phyloP scores from a whole-genome alignment of 2,888 invertebrate genomes.

The Clanis bilineata region DNA sequence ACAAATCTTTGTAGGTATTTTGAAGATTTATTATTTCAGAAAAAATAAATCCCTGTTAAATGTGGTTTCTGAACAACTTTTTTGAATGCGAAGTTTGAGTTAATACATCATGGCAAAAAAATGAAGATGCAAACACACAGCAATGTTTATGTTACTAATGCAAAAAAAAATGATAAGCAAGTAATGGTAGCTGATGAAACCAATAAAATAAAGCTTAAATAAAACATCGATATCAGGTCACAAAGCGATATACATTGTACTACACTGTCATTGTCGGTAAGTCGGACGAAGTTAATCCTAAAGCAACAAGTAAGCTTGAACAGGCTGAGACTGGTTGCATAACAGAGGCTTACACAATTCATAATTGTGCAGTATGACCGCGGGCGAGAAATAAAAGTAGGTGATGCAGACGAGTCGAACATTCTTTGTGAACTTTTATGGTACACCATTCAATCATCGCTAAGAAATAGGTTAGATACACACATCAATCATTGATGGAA shows the following conservation, averaged over 20 bases:
- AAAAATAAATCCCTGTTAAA: too few relatives aligned
- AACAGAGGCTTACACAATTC: neutral
- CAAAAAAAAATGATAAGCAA: too few relatives aligned
- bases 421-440: neutral
- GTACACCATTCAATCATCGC: neutral
- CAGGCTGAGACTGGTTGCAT: neutral
- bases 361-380: neutral
- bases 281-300: neutral
- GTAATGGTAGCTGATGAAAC: too few relatives aligned
- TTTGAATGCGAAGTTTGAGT: too few relatives aligned
- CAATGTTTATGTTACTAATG: too few relatives aligned
- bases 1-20: too few relatives aligned
- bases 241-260: neutral
- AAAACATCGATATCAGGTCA: neutral
- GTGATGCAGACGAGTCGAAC: neutral
- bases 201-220: neutral
- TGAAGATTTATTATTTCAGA: too few relatives aligned
- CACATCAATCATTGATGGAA: neutral
- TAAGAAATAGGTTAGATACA: neutral
- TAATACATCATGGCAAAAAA: too few relatives aligned
- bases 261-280: neutral
- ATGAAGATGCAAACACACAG: too few relatives aligned
- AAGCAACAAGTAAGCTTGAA: constrained; percentile 5
- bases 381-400: constrained; percentile 1
- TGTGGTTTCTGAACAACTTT: too few relatives aligned